Conservation (phyloP, 2,888 invertebrate genomes). For the Anarsia innoxiella region DNA sequence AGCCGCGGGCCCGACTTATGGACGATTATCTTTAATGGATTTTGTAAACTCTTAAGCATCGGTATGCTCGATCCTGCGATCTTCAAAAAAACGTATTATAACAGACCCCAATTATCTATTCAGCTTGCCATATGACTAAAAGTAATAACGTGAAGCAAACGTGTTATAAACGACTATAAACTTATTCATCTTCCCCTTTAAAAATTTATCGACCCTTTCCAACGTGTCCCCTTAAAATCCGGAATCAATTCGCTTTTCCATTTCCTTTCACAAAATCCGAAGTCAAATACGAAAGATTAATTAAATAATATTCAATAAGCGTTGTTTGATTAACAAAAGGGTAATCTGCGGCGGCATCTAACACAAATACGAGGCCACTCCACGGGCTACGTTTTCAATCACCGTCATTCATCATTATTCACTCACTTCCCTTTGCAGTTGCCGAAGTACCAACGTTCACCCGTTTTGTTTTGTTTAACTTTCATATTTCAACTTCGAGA, state of each 20-base stretch:
- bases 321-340: constrained; percentile 71
- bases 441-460: constrained; percentile 53
- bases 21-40: constrained; percentile 69
- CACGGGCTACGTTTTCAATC: constrained; percentile 66
- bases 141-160: constrained; percentile 34
- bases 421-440: constrained; percentile 68
- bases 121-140: constrained; percentile 38
- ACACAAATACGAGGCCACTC: constrained; percentile 64
- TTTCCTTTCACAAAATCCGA: constrained; percentile 33
- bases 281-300: constrained; percentile 69
- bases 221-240: too few relatives aligned
- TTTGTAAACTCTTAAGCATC: constrained; percentile 57
- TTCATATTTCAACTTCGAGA: constrained; percentile 59
- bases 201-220: constrained; percentile 2
- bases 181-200: constrained; percentile 6
- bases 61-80: constrained; percentile 46
- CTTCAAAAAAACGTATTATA: constrained; percentile 42
- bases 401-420: constrained; percentile 71
- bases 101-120: constrained; percentile 48
- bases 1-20: constrained; percentile 51
- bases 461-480: constrained; percentile 69
- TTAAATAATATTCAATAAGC: constrained; percentile 70
- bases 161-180: constrained; percentile 31
- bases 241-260: constrained; percentile 4
- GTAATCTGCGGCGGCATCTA: constrained; percentile 73